phyloP scores from a whole-genome alignment of 2,113 vertebrate species.

The Coturnix japonica region DNA sequence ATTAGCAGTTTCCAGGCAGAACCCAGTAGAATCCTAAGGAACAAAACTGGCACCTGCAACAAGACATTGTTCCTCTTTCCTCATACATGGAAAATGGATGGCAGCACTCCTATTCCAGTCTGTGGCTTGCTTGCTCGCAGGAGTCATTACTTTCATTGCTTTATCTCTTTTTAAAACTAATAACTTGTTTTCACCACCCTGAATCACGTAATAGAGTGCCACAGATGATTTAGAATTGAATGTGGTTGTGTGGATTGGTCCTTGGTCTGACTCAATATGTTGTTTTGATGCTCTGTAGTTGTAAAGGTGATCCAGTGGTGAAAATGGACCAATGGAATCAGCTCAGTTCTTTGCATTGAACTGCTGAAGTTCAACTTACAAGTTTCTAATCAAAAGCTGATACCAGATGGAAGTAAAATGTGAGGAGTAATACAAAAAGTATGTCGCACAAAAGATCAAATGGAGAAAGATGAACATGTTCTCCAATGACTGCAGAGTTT shows the following conservation, averaged over 20 bases:
- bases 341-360: slow-evolving; percentile 41
- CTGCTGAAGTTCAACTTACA: slow-evolving; percentile 51
- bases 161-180: slow-evolving; percentile 10
- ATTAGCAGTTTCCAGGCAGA: neutral
- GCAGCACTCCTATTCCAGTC: neutral
- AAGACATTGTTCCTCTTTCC: neutral
- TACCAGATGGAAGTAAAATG: slow-evolving; percentile 80
- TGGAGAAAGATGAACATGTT: slow-evolving; percentile 65
- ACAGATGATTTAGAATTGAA: neutral
- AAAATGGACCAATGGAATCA: neutral
- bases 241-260: neutral
- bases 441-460: slow-evolving; percentile 78
- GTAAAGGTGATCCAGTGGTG: neutral
- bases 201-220: slow-evolving; percentile 8
- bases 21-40: neutral
- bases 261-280: neutral
- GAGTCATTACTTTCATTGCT: neutral
- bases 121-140: neutral
- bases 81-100: neutral
- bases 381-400: slow-evolving; percentile 76
- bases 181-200: slow-evolving; percentile 25
- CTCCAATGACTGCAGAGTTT: slow-evolving; percentile 34
- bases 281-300: neutral
- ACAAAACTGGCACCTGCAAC: neutral
- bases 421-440: slow-evolving; percentile 76